Evolutionary conservation across 2,797 vertebrate genomes (phyloP).

Genomic region (Hephaestus fuliginosus): DNA sequence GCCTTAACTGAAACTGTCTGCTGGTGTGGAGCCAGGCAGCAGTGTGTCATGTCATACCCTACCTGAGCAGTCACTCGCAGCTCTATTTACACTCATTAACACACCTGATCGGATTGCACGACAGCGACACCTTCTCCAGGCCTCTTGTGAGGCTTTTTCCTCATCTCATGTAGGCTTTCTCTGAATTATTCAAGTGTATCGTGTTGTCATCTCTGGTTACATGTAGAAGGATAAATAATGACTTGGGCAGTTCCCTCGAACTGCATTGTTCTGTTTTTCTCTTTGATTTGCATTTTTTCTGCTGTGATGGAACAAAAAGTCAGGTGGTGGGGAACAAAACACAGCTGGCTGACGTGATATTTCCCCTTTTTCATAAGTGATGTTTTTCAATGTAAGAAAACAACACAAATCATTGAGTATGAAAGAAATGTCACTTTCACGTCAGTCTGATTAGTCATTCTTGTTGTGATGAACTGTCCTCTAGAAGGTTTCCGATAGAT

Average conservation of each 20-base stretch:
- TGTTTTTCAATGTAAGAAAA: not conserved
- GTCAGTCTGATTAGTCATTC: not conserved
- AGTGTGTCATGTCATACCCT: not conserved
- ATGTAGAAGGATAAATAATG: not conserved
- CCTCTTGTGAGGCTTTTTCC: not conserved
- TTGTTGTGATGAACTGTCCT: not conserved
- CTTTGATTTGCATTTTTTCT: conserved; percentile 40
- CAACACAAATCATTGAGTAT: not conserved
- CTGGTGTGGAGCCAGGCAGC: not conserved
- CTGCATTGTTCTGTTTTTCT: not conserved
- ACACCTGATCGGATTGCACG: conserved; percentile 32
- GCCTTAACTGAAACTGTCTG: conserved; percentile 5
- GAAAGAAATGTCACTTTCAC: not conserved
- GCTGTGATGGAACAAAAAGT: conserved; percentile 27
- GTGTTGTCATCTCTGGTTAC: conserved; percentile 22
- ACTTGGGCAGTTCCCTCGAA: not conserved
- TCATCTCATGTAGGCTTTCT: conserved; percentile 12
- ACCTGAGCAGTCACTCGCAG: conserved; percentile 35
- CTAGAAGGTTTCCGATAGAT: not conserved
- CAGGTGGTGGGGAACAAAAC: not conserved
- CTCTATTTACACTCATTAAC: conserved; percentile 27
- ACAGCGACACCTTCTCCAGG: conserved; percentile 34
- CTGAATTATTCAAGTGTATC: conserved; percentile 46
- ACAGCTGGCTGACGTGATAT: not conserved
- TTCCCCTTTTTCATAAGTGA: conserved; percentile 27